These are phyloP conservation scores for Entomobrya proxima DNA, from an alignment of 2,888 invertebrate species.

Conservation along the genomic window DNA sequence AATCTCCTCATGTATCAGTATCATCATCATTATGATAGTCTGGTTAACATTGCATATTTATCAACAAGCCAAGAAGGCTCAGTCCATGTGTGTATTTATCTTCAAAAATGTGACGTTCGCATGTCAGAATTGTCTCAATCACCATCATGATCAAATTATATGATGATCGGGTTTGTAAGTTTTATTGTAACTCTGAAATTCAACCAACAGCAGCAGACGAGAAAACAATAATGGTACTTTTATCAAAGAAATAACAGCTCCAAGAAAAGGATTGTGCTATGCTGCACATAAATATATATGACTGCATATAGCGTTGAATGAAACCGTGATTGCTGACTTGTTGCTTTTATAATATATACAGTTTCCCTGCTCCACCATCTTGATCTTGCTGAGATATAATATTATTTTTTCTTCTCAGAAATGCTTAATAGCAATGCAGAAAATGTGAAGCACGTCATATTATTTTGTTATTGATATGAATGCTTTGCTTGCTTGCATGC, in stretches of 20 bases:
- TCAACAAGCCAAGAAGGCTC: not conserved
- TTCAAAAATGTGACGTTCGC: constrained; percentile 29
- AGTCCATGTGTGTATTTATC: constrained; percentile 1
- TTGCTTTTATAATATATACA: no score
- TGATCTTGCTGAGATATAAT: not conserved
- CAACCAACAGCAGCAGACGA: not conserved
- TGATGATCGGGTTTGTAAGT: constrained; percentile 13
- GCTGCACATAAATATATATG: not conserved
- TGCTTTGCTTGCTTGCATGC: not conserved
- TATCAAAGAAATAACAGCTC: constrained; percentile 1
- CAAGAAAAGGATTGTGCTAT: not conserved
- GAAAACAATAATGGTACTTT: not conserved
- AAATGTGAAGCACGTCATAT: constrained; percentile 16
- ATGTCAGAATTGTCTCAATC: constrained; percentile 16
- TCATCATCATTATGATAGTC: constrained; percentile 7
- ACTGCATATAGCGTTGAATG: not conserved
- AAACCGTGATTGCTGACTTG: constrained; percentile 17
- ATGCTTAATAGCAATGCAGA: not conserved
- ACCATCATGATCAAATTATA: constrained; percentile 23
- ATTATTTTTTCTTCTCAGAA: not conserved
- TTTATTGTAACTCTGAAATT: not conserved
- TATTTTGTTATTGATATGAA: constrained; percentile 9
- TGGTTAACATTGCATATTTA: not conserved
- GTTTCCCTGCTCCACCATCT: not conserved
- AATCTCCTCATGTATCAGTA: not conserved